A percentile compares a stretch with the other conserved stretches of the same genome.
Conservation (phyloP, 2,797 vertebrate genomes). For the Channa striata region DNA sequence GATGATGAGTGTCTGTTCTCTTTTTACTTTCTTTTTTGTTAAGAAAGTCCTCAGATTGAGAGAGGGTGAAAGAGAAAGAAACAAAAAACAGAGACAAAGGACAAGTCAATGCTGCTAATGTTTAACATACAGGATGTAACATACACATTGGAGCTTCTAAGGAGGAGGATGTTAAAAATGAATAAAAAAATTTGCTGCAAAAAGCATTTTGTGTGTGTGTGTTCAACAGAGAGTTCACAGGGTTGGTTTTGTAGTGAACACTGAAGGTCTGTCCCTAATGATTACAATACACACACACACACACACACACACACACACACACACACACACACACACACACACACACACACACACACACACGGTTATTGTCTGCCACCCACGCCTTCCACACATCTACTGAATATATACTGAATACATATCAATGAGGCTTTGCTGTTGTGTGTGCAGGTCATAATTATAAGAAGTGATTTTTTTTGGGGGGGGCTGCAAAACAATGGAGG, state of each 20-base stretch:
- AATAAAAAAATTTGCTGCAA: conserved; percentile 88
- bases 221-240: conserved; percentile 58
- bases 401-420: conserved; percentile 81
- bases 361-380: conserved; percentile 74
- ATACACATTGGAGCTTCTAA: conserved; percentile 78
- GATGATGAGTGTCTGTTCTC: conserved; percentile 80
- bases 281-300: conserved; percentile 90
- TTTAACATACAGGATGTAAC: conserved; percentile 34
- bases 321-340: conserved; percentile 74
- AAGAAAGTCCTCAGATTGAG: conserved; percentile 47
- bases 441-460: conserved; percentile 76
- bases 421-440: conserved; percentile 67
- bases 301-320: conserved; percentile 9
- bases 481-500: conserved; percentile 72
- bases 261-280: conserved; percentile 87
- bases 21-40: conserved; percentile 43
- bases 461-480: conserved; percentile 67
- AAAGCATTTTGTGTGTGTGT: conserved; percentile 10
- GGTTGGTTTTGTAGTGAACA: conserved; percentile 76
- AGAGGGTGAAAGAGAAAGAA: conserved; percentile 36
- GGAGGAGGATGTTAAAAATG: conserved; percentile 92
- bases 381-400: conserved; percentile 63
- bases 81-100: conserved; percentile 63
- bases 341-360: conserved; percentile 38
- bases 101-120: conserved; percentile 66